Base-by-base conservation (phyloP, 2,888 invertebrate genomes). In the Acleris emargana region DNA sequence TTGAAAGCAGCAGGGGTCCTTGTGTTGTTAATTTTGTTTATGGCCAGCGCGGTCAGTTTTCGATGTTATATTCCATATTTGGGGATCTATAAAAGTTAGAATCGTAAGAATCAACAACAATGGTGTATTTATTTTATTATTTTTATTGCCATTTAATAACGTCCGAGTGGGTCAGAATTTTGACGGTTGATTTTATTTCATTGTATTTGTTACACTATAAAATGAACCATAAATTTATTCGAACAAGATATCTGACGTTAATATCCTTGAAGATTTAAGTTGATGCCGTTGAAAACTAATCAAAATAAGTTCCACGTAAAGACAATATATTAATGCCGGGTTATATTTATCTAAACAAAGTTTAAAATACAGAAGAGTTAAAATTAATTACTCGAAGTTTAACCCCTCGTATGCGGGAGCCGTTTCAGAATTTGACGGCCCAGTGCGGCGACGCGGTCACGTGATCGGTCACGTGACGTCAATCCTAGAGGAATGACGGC, bases 21-120 rank as follows among this genome's bases (percentile, higher is more conserved):
- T 87, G 85, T 91, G 92, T 92, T 92, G 92, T 92, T 92, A 91
- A 92, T 92, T 91, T 92, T 90, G 91, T 92, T 92, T 92, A 92
- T 91, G 86, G 89, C 87, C 87, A 87, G 87, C 90, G 89, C 90
- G 86, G 88, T 84, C 87, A 85, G 84, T 81, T 89, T 84, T 85
- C 84, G 88, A 89, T 86, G 87, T 89, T 88, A 86, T 38, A 87
- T 83, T 83, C 83, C 87, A 88, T 88, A 89, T 87, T 81, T 88
- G 82, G 81, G 78, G 75, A 84, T 84, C 86, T 89, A 90, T 89
- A 89, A 88, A 86, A 76, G 84, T 86, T 85, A 84, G 86, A 81
- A 81, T 79, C 84, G 80, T 84, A 80, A 79, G 81, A 81, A 80
- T 75, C 79, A 83, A 82, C 84, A 85, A 92, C 91, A 91, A 91